A percentile compares a stretch with the other conserved stretches of the same genome.
Conservation (phyloP, 2,797 vertebrate genomes). For the Agapornis canus region DNA sequence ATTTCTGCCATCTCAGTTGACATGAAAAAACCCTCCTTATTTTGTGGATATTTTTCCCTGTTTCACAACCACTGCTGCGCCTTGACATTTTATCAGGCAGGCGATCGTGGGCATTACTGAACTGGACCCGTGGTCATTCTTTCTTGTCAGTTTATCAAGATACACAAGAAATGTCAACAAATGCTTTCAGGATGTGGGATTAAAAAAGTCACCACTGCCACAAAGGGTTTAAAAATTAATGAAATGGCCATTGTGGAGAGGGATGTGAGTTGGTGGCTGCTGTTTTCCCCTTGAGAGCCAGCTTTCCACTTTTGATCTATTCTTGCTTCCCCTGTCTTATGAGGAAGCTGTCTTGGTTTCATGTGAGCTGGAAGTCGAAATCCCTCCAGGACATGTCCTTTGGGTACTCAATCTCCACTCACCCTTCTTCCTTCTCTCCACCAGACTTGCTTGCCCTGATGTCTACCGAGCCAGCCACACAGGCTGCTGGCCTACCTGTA, state of each 20-base stretch:
- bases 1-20: background rate
- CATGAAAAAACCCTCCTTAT: background rate
- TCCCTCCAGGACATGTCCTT: background rate
- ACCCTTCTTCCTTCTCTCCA: background rate
- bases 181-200: background rate
- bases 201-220: background rate
- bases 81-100: background rate
- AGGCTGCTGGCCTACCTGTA: background rate
- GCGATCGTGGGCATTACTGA: accelerated
- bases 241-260: background rate
- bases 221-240: background rate
- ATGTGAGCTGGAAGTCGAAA: background rate
- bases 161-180: background rate
- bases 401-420: background rate
- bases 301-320: background rate
- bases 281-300: background rate
- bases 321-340: background rate
- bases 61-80: background rate
- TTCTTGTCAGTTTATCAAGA: background rate
- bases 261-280: background rate
- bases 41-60: background rate
- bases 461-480: accelerated
- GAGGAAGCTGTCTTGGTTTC: background rate
- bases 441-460: accelerated
- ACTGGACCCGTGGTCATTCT: background rate